phyloP scores from a whole-genome alignment of 2,113 vertebrate genomes.

The Sceloporus tristichus region DNA sequence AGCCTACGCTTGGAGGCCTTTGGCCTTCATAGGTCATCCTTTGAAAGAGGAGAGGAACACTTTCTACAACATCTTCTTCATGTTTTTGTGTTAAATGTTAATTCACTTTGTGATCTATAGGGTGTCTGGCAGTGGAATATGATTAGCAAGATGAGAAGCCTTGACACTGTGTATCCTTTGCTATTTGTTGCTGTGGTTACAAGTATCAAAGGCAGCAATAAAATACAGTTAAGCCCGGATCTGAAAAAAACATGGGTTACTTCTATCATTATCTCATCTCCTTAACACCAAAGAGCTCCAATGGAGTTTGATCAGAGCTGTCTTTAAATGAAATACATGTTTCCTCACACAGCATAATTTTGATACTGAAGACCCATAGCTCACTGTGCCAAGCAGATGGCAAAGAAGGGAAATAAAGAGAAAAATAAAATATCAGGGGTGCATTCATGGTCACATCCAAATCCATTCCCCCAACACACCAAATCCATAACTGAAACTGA shows the following conservation, averaged over 20 bases:
- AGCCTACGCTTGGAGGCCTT: neutral
- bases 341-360: conserved; percentile 20
- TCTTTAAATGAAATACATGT: conserved; percentile 40
- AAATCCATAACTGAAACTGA: neutral
- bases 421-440: conserved; percentile 1
- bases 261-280: conserved; percentile 25
- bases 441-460: neutral
- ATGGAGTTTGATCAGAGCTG: conserved; percentile 33
- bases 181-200: conserved; percentile 57
- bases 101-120: conserved; percentile 51
- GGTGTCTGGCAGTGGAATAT: conserved; percentile 44
- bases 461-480: neutral
- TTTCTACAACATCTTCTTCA: conserved; percentile 8
- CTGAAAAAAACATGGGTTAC: neutral
- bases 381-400: neutral
- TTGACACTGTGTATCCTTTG: conserved; percentile 15
- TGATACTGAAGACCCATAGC: neutral
- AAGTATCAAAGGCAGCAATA: conserved; percentile 38
- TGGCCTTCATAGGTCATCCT: neutral
- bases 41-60: conserved; percentile 15
- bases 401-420: neutral
- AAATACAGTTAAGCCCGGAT: conserved; percentile 14
- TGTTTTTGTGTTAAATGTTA: conserved; percentile 23
- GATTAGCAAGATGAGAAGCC: conserved; percentile 51
- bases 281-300: conserved; percentile 23